phyloP scores from a whole-genome alignment of 1,140 invertebrate genomes.

The Drosophila pandora region DNA sequence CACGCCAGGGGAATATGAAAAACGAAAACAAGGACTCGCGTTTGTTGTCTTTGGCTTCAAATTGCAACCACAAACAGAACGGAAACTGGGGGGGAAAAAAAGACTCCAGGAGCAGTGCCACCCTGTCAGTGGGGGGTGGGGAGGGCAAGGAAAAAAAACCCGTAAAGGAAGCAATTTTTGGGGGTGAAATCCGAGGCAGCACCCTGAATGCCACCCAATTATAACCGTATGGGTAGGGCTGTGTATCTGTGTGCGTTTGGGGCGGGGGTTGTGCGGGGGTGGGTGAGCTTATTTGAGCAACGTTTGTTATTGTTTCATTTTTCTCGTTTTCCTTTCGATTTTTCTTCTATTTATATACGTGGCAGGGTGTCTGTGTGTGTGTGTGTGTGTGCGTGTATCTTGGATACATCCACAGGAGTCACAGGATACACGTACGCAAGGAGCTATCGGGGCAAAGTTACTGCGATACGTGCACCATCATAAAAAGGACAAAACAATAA shows the following conservation, averaged over 20 bases:
- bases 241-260: conserved; percentile 12
- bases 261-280: conserved; percentile 5
- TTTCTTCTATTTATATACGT: conserved; percentile 44
- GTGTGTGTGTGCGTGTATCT: conserved; percentile 40
- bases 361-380: conserved; percentile 14
- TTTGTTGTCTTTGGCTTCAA: conserved; percentile 49
- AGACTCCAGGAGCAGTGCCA: conserved; percentile 45
- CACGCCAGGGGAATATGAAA: neutral
- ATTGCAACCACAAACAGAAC: conserved; percentile 76
- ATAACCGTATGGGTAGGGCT: conserved; percentile 66
- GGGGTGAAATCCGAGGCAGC: conserved; percentile 66
- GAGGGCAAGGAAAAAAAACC: neutral
- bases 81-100: conserved; percentile 36
- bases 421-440: conserved; percentile 34
- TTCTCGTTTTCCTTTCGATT: conserved; percentile 67
- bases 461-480: conserved; percentile 66
- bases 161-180: conserved; percentile 49
- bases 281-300: conserved; percentile 48
- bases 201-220: conserved; percentile 80
- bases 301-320: conserved; percentile 77
- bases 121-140: conserved; percentile 6
- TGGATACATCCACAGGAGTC: conserved; percentile 42
- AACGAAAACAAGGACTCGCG: neutral
- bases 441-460: conserved; percentile 46
- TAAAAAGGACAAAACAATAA: conserved; percentile 82